Base-by-base conservation (phyloP, 2,797 vertebrate genomes). In the Knipowitschia caucasica region DNA sequence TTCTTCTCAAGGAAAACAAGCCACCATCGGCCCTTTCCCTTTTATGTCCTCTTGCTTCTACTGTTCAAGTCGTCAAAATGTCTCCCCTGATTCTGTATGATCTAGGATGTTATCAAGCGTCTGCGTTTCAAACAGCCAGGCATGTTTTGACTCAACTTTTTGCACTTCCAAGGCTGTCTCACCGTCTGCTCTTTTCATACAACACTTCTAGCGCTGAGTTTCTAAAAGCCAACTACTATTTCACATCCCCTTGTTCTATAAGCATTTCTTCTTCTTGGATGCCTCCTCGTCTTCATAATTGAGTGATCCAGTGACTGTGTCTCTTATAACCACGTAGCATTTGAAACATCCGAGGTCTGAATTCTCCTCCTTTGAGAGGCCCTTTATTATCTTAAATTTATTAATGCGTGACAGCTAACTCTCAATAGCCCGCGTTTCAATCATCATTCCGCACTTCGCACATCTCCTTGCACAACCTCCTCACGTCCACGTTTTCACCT, bases 241-340 rank as follows among this genome's bases (percentile, higher is more conserved):
- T 94, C 5, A 98, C 95, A 21, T 98, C 93, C 5, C 94, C 94
- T 71, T 88, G 94, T 67, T 94, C 82, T 43, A 91, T 91, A 62
- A 93, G 83, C 30, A 79, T 71, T 26, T 27, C 62, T 52, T 92
- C 74, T 33, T 89, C 67, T 75, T 66, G 73, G 78, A 31, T 35
- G 82, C n/a, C 57, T 93, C 91, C 71, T 89, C 89, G 15, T 90
- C 92, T 59, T 93, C 94, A 14, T 34, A 84, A 77, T 94, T 94
- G 33, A 98, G 94, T 7, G 90, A 69, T 98, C 94, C 21, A 98
- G 91, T 24, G 92, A 82, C 54, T 96, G 94, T 7, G 94, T 98
- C 88, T 98, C 94, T 78, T 96, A 98, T 50, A 98, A 77, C 95
- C 95, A 98, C 76, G 94, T 95, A 15, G 93, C 94, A 18, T 93